Percentiles rank a stretch among this genome's conserved stretches.
phyloP scores from a whole-genome alignment of 2,888 invertebrate genomes.

The Linnaemya tessellans region DNA sequence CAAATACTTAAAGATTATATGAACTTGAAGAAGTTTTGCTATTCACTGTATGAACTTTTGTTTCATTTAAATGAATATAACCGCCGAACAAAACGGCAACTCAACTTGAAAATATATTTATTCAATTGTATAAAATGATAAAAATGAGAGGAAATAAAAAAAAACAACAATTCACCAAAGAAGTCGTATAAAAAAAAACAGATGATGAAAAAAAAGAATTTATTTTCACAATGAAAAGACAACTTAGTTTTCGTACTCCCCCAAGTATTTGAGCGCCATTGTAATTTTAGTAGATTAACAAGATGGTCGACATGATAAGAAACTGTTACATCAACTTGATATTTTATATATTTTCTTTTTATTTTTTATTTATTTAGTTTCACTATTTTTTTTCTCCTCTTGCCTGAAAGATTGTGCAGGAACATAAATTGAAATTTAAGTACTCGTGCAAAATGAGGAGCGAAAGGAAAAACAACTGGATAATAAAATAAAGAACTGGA shows the following conservation, averaged over 20 bases:
- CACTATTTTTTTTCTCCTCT: not conserved
- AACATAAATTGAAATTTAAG: slow-evolving; percentile 67
- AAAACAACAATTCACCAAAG: slow-evolving; percentile 16
- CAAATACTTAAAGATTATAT: not conserved
- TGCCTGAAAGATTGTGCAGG: slow-evolving; percentile 19
- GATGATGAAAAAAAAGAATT: not conserved
- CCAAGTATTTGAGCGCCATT: slow-evolving; percentile 61
- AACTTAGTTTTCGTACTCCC: slow-evolving; percentile 39
- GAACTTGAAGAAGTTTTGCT: not conserved
- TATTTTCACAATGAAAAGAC: slow-evolving; percentile 46
- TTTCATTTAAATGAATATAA: slow-evolving; percentile 9
- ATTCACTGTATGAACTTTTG: not conserved
- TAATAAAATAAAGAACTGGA: slow-evolving; percentile 36
- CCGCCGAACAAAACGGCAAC: slow-evolving; percentile 41
- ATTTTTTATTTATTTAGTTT: not conserved
- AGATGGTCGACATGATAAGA: slow-evolving; percentile 65
- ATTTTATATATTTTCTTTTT: not conserved
- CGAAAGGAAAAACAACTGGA: slow-evolving; percentile 12
- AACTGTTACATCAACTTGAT: slow-evolving; percentile 59
- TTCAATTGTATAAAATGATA: slow-evolving; percentile 40
- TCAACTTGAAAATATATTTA: slow-evolving; percentile 52
- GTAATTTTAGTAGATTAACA: slow-evolving; percentile 66
- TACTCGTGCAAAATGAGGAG: slow-evolving; percentile 48
- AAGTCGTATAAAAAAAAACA: slow-evolving; percentile 20
- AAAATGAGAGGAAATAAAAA: not conserved